Evolutionary conservation across 2,113 vertebrate genomes (phyloP).

Genomic region (Heliornis fulica): DNA sequence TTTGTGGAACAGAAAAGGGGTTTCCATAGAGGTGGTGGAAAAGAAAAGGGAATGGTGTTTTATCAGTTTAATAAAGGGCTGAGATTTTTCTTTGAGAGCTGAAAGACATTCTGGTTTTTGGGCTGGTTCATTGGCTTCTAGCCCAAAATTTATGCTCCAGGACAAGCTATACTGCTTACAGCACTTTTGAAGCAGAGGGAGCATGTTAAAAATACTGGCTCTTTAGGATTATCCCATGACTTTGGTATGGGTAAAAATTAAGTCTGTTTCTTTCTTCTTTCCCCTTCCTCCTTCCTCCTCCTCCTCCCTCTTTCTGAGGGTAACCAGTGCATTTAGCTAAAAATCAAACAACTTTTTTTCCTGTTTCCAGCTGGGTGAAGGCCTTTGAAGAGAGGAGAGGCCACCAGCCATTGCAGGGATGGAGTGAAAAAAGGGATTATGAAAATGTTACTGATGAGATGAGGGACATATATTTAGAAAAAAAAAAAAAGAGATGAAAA

Average conservation of each 20-base stretch:
- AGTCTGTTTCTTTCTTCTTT: neutral
- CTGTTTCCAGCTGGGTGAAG: constrained; percentile 12
- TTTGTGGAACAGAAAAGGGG: neutral
- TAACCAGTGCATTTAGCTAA: neutral
- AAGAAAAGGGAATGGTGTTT: neutral
- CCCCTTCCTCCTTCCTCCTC: neutral
- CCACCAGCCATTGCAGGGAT: neutral
- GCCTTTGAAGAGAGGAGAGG: constrained; percentile 5
- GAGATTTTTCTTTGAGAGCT: neutral
- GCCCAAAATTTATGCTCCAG: neutral
- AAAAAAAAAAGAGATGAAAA: neutral
- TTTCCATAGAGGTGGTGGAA: constrained; percentile 17
- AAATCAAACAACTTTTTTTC: neutral
- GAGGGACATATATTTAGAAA: neutral
- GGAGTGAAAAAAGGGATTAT: neutral
- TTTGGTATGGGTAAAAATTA: neutral
- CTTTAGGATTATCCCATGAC: neutral
- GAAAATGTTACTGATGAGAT: neutral
- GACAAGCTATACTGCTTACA: neutral
- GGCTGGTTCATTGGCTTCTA: constrained; percentile 14
- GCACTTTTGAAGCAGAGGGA: neutral
- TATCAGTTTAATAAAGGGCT: neutral
- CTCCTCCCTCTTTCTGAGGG: neutral
- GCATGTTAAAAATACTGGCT: neutral
- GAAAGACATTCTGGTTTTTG: constrained; percentile 25